A percentile compares a stretch with the other conserved stretches of the same genome.
phyloP scores from a whole-genome alignment of 2,797 vertebrate species.

The Squalus acanthias region DNA sequence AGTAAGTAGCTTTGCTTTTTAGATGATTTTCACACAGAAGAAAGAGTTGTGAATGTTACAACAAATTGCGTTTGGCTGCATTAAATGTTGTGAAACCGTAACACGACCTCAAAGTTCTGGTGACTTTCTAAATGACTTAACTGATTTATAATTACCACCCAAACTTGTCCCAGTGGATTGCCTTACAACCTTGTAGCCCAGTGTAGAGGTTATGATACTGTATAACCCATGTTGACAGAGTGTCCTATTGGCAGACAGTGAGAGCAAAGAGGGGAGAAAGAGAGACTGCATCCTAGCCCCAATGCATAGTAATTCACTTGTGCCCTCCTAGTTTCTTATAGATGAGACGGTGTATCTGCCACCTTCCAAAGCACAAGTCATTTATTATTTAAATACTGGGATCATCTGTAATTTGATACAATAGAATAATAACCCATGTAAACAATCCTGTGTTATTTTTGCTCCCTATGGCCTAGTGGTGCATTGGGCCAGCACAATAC shows the following conservation, averaged over 20 bases:
- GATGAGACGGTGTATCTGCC: neutral
- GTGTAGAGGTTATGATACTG: neutral
- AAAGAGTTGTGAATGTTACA: neutral
- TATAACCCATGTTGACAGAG: neutral
- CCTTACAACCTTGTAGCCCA: neutral
- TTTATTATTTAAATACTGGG: neutral
- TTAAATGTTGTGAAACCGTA: neutral
- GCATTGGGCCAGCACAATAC: neutral
- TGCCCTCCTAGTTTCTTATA: neutral
- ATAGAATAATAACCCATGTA: neutral
- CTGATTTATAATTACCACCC: neutral
- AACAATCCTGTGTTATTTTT: neutral
- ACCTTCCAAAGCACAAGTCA: neutral
- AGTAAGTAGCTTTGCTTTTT: conserved; percentile 1
- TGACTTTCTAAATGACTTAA: neutral
- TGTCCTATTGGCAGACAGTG: neutral
- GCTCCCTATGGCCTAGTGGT: neutral
- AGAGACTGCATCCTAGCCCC: neutral
- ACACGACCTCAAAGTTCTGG: neutral
- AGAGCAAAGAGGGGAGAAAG: neutral
- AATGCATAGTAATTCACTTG: neutral
- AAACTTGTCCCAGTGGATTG: neutral
- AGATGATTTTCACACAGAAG: neutral
- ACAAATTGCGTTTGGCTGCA: neutral
- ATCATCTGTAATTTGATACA: neutral